Base-by-base conservation (phyloP, 1,140 invertebrate genomes). In the Venturia canescens region DNA sequence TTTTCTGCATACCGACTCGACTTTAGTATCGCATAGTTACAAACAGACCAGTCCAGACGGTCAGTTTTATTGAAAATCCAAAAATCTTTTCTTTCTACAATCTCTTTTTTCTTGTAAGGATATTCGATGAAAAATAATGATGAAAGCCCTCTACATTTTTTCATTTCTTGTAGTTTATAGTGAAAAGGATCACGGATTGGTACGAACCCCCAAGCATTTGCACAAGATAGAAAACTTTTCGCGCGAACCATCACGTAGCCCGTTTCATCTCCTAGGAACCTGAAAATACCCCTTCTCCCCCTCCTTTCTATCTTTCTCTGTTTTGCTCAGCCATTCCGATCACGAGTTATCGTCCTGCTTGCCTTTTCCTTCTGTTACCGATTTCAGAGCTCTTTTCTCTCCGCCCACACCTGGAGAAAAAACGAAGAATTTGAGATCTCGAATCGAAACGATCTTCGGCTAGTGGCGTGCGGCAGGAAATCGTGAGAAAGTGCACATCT, bases 81-180 rank as follows among this genome's bases (percentile, higher is more conserved):
- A 44, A 44, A 44, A 44, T 44, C 38, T 3, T 9, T 34, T 3
- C 34, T 34, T n/a, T n/a, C 34, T 4, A 9, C 34, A 34, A 34
- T 34, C 9, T 44, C 13, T 44, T 5, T 44, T 44, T 44, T 44
- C 3, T 44, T 11, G 2, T 44, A 11, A 44, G 7, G 38, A 44
- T 11, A 44, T 44, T 44, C 7, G 13, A 44, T 1, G 13, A 44
- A 44, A 9, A 44, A 44, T 44, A 44, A 44, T 44, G 13, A 44
- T 44, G 2, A 44, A 44, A 44, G 38, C 38, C 11, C 7, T 72
- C 79, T 63, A 48, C 66, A 63, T 84, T 82, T 84, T n/a, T 80
- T 84, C 80, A 84, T 84, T 82, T 82, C 83, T 80, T 75, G 75
- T 50, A 77, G 69, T 69, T 79, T 66, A 67, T 63, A 80, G 80